Conservation (phyloP, 2,888 invertebrate genomes). For the Eucera pruinosa region DNA sequence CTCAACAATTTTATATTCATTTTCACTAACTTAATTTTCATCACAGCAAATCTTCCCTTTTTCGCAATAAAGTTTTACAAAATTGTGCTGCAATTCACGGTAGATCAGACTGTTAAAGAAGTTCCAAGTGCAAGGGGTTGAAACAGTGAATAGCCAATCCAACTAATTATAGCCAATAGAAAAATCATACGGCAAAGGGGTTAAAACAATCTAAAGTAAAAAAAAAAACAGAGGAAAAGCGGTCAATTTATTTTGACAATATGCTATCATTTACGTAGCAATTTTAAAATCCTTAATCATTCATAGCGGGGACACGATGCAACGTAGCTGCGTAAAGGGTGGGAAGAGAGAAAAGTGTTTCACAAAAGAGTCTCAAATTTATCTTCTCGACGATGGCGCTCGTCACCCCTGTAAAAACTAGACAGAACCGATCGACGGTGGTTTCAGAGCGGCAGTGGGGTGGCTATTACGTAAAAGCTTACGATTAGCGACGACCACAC, state of each 20-base stretch:
- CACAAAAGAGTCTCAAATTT: slow-evolving; percentile 61
- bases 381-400: slow-evolving; percentile 44
- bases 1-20: too few species aligned
- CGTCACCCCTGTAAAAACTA: slow-evolving; percentile 51
- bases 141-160: too few species aligned
- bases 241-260: background rate
- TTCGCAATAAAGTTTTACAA: too few species aligned
- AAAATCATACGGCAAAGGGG: too few species aligned
- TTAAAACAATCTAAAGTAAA: background rate
- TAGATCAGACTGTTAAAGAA: too few species aligned
- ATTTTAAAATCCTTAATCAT: slow-evolving; percentile 38
- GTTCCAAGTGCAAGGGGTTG: too few species aligned
- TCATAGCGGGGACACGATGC: background rate
- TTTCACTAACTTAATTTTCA: too few species aligned
- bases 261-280: slow-evolving; percentile 11
- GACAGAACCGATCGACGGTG: slow-evolving; percentile 55
- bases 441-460: slow-evolving; percentile 30
- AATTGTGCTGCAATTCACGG: too few species aligned
- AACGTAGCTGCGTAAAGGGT: background rate
- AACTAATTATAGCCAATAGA: too few species aligned
- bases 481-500: slow-evolving; percentile 68
- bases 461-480: slow-evolving; percentile 68
- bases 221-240: too few species aligned
- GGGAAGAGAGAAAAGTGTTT: background rate
- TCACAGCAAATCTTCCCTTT: too few species aligned